phyloP scores from a whole-genome alignment of 2,113 vertebrate genomes.

The Ceyx melanurus region DNA sequence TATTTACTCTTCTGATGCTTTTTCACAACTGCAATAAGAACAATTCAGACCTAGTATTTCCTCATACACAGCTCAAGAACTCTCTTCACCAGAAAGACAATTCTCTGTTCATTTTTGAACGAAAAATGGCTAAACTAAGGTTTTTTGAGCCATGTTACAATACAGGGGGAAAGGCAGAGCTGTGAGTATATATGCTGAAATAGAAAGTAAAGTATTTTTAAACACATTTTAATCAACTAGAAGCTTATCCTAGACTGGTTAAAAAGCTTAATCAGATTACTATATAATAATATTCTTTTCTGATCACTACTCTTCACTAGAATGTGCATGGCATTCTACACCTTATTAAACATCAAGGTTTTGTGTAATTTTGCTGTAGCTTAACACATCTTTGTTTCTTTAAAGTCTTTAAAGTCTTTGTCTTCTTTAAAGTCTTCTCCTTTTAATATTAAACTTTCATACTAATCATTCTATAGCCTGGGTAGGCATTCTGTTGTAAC shows the following conservation, averaged over 20 bases:
- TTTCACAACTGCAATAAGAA: constrained; percentile 4
- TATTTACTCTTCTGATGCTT: not conserved
- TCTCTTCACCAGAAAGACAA: not conserved
- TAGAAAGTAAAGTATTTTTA: not conserved
- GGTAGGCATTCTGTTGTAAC: not conserved
- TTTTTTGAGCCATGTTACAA: not conserved
- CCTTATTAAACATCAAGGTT: not conserved
- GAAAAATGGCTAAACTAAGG: not conserved
- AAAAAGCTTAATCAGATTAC: not conserved
- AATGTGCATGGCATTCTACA: not conserved
- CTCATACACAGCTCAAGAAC: not conserved
- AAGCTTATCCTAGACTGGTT: not conserved
- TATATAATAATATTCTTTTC: not conserved
- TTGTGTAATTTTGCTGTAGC: not conserved
- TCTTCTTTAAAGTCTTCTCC: not conserved
- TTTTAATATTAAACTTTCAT: not conserved
- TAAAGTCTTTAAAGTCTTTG: not conserved
- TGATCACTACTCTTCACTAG: not conserved
- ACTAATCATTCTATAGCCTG: not conserved
- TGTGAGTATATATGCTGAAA: not conserved
- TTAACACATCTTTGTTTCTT: not conserved
- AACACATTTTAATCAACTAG: not conserved
- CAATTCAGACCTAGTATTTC: constrained; percentile 5
- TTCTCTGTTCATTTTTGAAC: not conserved
- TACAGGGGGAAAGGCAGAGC: not conserved